Percentiles rank a stretch among this genome's conserved stretches.
phyloP scores from a whole-genome alignment of 2,888 invertebrate species.

The Phrixothrix hirtus region DNA sequence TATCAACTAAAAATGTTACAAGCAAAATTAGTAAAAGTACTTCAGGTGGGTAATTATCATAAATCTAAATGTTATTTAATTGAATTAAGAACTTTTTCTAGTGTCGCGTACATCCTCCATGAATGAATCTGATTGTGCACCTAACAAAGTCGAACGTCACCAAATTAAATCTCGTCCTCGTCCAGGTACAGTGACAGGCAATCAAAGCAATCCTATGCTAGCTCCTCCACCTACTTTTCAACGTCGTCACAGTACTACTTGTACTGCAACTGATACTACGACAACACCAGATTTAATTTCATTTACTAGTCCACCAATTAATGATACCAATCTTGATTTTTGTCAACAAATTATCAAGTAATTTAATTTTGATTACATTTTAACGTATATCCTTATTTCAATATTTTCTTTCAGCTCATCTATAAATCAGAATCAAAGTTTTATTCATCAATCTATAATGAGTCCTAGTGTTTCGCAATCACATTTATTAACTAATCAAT shows the following conservation, averaged over 20 bases:
- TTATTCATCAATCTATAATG: constrained; percentile 3
- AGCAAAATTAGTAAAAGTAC: constrained; percentile 37
- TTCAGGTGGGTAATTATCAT: constrained; percentile 39
- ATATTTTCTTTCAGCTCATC: constrained; percentile 1
- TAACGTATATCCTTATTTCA: too few relatives aligned
- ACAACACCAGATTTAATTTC: constrained; percentile 69
- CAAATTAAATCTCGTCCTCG: constrained; percentile 62
- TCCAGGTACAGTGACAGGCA: constrained; percentile 60
- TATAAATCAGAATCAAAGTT: background rate
- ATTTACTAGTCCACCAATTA: constrained; percentile 64
- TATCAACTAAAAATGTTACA: constrained; percentile 34
- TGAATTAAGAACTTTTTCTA: constrained; percentile 34
- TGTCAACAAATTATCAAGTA: constrained; percentile 34
- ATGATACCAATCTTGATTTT: constrained; percentile 28
- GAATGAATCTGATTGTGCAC: constrained; percentile 49
- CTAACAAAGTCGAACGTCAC: constrained; percentile 49
- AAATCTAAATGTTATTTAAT: too few relatives aligned
- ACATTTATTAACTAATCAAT: constrained; percentile 7
- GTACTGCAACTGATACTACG: constrained; percentile 48
- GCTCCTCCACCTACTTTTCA: constrained; percentile 54
- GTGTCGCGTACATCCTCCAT: constrained; percentile 52
- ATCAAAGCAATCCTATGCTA: constrained; percentile 54
- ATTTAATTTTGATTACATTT: too few relatives aligned
- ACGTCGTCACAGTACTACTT: constrained; percentile 25
- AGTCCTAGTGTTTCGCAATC: constrained; percentile 7